Percentiles rank a stretch among this genome's conserved stretches.
Evolutionary conservation across 1,140 invertebrate species (phyloP).

Genomic region (Hycleus cichorii): DNA sequence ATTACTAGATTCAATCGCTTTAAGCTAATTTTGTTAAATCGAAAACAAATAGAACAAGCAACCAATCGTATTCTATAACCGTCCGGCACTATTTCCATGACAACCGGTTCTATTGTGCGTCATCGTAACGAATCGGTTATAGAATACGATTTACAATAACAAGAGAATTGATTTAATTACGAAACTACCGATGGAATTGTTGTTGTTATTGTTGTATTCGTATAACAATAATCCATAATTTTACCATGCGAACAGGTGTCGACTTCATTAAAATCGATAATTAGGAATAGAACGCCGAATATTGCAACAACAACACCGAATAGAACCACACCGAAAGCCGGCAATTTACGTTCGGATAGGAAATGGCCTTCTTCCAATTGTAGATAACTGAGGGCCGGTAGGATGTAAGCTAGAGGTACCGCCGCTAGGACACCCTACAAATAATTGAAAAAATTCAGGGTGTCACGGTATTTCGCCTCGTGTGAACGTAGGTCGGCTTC

Average conservation of each 20-base stretch:
- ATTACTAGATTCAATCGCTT: too few species aligned
- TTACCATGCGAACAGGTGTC: constrained; percentile 38
- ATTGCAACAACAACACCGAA: constrained; percentile 65
- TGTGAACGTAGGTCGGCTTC: too few species aligned
- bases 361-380: constrained; percentile 65
- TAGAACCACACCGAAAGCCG: constrained; percentile 59
- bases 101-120: too few species aligned
- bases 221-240: constrained; percentile 35
- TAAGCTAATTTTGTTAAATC: too few species aligned
- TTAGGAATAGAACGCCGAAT: constrained; percentile 36
- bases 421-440: constrained; percentile 72
- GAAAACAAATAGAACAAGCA: too few species aligned
- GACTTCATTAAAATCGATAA: constrained; percentile 35
- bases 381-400: constrained; percentile 75
- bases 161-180: background rate
- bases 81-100: too few species aligned
- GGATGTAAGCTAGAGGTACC: constrained; percentile 75
- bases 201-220: background rate
- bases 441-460: too few species aligned
- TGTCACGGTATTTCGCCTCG: background rate
- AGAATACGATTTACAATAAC: too few species aligned
- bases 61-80: too few species aligned
- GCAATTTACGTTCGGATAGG: constrained; percentile 61
- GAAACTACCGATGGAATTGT: background rate
- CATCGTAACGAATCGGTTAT: too few species aligned